These are phyloP conservation scores for Meloidogyne floridensis DNA, from an alignment of 1,140 invertebrate species.

Conservation along the genomic window DNA sequence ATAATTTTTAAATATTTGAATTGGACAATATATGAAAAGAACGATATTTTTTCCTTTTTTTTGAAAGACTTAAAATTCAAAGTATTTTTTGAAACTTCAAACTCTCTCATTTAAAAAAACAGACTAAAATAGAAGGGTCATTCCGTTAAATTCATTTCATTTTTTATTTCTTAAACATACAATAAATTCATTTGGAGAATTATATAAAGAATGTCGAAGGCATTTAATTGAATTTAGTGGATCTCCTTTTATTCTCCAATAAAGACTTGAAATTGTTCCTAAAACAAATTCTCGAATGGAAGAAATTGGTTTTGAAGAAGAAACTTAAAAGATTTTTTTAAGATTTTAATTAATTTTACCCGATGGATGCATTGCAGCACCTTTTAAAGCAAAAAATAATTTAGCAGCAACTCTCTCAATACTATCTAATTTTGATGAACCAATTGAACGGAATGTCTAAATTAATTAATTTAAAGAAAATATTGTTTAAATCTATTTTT, in stretches of 20 bases:
- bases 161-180: conserved; percentile 41
- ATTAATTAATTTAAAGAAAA: too few relatives aligned
- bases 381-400: conserved; percentile 67
- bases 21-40: too few relatives aligned
- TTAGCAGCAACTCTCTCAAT: conserved; percentile 64
- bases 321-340: conserved; percentile 67
- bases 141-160: too few relatives aligned
- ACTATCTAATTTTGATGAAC: conserved; percentile 68
- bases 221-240: conserved; percentile 67
- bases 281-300: conserved; percentile 68
- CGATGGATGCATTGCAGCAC: conserved; percentile 42
- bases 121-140: not conserved
- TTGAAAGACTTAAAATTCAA: too few relatives aligned
- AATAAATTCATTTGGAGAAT: conserved; percentile 68
- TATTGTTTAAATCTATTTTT: not conserved
- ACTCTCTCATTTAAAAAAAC: not conserved
- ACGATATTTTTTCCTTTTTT: too few relatives aligned
- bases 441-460: conserved; percentile 65
- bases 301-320: not conserved
- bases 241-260: conserved; percentile 67
- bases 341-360: not conserved
- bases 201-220: conserved; percentile 68
- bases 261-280: conserved; percentile 70
- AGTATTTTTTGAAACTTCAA: too few relatives aligned
- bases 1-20: too few relatives aligned